Percentiles rank a stretch among this genome's conserved stretches.
These are phyloP conservation scores for Cephus nigrinus DNA, from an alignment of 2,888 invertebrate genomes.

Conservation along the genomic window DNA sequence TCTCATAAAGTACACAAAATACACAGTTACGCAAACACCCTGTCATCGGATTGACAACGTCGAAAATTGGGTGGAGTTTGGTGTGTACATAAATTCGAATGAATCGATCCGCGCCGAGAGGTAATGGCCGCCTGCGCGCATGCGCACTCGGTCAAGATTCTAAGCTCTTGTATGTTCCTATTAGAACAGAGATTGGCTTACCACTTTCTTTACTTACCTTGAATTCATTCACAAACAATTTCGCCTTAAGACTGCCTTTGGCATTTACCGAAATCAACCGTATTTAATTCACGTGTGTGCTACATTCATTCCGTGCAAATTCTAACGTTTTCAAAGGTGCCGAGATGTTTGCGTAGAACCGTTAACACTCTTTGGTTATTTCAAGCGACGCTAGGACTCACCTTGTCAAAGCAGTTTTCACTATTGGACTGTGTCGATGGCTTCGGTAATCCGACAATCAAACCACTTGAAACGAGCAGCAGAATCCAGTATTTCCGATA, in stretches of 20 bases:
- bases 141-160: neutral
- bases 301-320: neutral
- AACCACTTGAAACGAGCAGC: slow-evolving; percentile 26
- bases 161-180: neutral
- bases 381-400: neutral
- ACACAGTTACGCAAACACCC: neutral
- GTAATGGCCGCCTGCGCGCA: neutral
- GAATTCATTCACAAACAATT: neutral
- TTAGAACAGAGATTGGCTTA: neutral
- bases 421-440: neutral
- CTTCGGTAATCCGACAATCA: neutral
- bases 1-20: neutral
- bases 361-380: neutral
- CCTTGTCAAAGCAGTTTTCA: neutral
- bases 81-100: neutral
- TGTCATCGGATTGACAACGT: neutral
- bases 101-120: neutral
- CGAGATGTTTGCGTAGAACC: neutral
- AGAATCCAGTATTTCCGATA: slow-evolving; percentile 23
- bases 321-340: neutral
- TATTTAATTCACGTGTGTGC: neutral
- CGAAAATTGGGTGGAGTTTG: neutral
- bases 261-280: neutral
- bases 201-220: neutral
- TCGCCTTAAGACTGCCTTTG: slow-evolving; percentile 16